These are phyloP conservation scores for Haemorhous mexicanus DNA, from an alignment of 2,113 vertebrate genomes.

Conservation along the genomic window DNA sequence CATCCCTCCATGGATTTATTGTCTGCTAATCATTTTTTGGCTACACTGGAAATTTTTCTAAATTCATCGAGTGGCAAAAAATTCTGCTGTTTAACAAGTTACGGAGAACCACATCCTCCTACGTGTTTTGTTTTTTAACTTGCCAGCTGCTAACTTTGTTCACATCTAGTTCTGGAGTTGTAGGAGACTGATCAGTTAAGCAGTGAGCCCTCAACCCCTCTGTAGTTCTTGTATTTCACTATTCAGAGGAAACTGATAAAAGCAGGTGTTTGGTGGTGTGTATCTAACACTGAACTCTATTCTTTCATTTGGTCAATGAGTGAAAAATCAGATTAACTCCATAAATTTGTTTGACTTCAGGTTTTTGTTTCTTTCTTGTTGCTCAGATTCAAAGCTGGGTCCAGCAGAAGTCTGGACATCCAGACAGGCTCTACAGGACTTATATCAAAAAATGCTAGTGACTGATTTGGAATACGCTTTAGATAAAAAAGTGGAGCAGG, in stretches of 20 bases:
- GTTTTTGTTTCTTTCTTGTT: background rate
- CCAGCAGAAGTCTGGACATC: constrained; percentile 98
- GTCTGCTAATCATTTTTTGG: background rate
- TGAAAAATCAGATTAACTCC: background rate
- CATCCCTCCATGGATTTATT: background rate
- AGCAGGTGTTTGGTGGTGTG: background rate
- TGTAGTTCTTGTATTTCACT: background rate
- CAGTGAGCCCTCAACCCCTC: background rate
- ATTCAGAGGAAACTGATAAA: background rate
- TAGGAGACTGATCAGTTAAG: background rate
- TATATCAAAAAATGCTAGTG: constrained; percentile 99
- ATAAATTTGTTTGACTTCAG: background rate
- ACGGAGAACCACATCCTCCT: fast-evolving
- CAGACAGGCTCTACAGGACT: constrained; percentile 95
- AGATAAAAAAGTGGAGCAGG: constrained; percentile 99
- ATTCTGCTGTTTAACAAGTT: background rate
- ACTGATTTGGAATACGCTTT: constrained; percentile 97
- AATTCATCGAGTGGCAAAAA: background rate
- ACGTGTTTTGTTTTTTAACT: background rate
- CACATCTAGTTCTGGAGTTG: background rate
- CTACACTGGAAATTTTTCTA: background rate
- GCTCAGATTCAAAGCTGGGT: constrained; percentile 91
- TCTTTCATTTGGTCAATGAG: background rate
- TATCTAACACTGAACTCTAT: background rate
- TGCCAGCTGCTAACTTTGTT: background rate